Base-by-base conservation (phyloP, 2,888 invertebrate species). In the Mesoligia furuncula region DNA sequence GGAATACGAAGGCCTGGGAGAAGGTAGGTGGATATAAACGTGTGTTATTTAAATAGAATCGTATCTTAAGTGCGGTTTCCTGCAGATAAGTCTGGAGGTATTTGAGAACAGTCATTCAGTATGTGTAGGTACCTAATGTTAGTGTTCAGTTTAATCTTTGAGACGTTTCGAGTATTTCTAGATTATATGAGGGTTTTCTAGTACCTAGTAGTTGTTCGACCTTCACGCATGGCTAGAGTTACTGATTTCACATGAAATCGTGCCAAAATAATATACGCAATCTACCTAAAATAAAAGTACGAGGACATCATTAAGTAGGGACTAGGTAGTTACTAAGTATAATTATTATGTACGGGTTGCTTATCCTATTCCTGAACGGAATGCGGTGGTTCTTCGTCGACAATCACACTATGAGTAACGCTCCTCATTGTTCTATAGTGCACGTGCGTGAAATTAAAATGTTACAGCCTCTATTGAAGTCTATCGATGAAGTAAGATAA, bases 1-100 rank as follows among this genome's bases (percentile, higher is more conserved):
- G 54, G 88, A 87, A 20, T 93, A 93, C 70, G 92, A 93, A 82
- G 88, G 87, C 77, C 88, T 93, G 17, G 86, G 79, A 48, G 74
- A 69, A 85, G 89, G 91, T 91, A 80, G 48, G 88, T 83, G 6
- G 1, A 39, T n/a, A 39, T 17, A 20, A 13, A 45, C 15, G 6
- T 24, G 17, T 31, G 24, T 17, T 68, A 57, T 27, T 62, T 54
- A 42, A 51, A 69, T 73, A 69, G 20, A 62, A 45, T 39, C 45
- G 54, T 77, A 82, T 81, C 71, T 66, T 42, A 15, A 2, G 15
- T 39, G 24, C 24, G n/a, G n/a, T 57, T 71, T 85, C 66, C 80
- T 67, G 57, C 36, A 51, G 64, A 62, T 39, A 81, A 31, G 20
- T 39, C 2, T 51, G 39, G 83, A 62, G 54, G 69, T 31, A 54